Evolutionary conservation across 2,797 vertebrate species (phyloP).

Genomic region (Valencia hispanica): DNA sequence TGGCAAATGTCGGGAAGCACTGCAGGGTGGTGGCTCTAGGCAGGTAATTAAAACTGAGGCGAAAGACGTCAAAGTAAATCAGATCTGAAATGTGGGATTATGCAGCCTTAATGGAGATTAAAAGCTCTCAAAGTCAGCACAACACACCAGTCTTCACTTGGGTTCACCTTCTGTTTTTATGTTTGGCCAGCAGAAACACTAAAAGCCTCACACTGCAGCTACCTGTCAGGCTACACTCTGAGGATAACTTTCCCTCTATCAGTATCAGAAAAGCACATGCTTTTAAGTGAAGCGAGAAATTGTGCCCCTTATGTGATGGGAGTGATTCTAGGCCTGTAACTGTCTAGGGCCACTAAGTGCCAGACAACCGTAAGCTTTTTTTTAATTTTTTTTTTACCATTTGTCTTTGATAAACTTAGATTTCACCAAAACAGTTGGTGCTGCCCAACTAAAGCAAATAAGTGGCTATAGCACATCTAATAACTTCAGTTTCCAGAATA

Average conservation of each 20-base stretch:
- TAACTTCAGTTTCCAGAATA: background rate
- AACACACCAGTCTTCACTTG: constrained; percentile 31
- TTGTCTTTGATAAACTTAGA: background rate
- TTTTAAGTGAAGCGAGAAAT: background rate
- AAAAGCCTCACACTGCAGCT: constrained; percentile 50
- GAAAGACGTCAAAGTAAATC: constrained; percentile 70
- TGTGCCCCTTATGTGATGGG: background rate
- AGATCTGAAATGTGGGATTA: constrained; percentile 65
- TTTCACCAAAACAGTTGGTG: background rate
- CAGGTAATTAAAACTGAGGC: background rate
- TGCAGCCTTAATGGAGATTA: constrained; percentile 73
- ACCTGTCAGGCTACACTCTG: constrained; percentile 29
- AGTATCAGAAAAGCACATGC: background rate
- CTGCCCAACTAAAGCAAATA: background rate
- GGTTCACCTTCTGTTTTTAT: constrained; percentile 36
- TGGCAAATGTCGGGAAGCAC: background rate
- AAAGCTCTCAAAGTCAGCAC: constrained; percentile 62
- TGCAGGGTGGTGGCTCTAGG: background rate
- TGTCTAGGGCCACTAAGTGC: background rate
- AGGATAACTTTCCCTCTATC: constrained; percentile 30
- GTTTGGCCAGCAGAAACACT: constrained; percentile 48
- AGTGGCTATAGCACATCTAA: background rate
- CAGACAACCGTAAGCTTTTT: background rate
- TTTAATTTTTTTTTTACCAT: background rate
- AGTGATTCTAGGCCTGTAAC: background rate